Evolutionary conservation across 2,888 invertebrate species (phyloP).

Genomic region (Dinocampus coccinellae): DNA sequence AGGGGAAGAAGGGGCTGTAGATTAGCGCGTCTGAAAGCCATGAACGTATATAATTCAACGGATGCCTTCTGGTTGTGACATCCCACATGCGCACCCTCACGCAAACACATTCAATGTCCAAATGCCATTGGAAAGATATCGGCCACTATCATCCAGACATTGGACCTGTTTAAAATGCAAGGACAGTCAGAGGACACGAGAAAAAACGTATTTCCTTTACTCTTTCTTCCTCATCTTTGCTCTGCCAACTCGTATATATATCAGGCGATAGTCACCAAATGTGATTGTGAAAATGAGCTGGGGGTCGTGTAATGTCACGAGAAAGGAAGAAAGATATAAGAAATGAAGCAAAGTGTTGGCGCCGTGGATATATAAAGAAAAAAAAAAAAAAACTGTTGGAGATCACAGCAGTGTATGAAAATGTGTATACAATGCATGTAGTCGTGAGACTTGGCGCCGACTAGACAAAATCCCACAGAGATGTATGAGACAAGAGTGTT

Average conservation of each 20-base stretch:
- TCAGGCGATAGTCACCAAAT: background rate
- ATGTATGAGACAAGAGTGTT: slow-evolving; percentile 41
- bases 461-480: slow-evolving; percentile 46
- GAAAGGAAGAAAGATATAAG: slow-evolving; percentile 18
- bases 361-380: too few species aligned
- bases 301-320: background rate
- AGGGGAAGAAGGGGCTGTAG: slow-evolving; percentile 30
- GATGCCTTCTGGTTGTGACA: slow-evolving; percentile 45
- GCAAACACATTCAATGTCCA: background rate
- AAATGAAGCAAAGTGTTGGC: slow-evolving; percentile 26
- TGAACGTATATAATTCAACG: slow-evolving; percentile 47
- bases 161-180: slow-evolving; percentile 44
- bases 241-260: background rate
- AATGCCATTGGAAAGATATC: slow-evolving; percentile 12
- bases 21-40: slow-evolving; percentile 45
- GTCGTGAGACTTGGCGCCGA: slow-evolving; percentile 46
- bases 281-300: slow-evolving; percentile 29
- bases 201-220: slow-evolving; percentile 13
- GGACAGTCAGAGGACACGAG: slow-evolving; percentile 37
- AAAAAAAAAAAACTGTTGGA: background rate
- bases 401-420: background rate
- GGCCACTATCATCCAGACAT: slow-evolving; percentile 2
- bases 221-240: slow-evolving; percentile 2
- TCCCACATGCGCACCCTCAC: slow-evolving; percentile 4
- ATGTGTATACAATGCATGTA: slow-evolving; percentile 19